Evolutionary conservation across 2,888 invertebrate species (phyloP).

Genomic region (Panorpa germanica): DNA sequence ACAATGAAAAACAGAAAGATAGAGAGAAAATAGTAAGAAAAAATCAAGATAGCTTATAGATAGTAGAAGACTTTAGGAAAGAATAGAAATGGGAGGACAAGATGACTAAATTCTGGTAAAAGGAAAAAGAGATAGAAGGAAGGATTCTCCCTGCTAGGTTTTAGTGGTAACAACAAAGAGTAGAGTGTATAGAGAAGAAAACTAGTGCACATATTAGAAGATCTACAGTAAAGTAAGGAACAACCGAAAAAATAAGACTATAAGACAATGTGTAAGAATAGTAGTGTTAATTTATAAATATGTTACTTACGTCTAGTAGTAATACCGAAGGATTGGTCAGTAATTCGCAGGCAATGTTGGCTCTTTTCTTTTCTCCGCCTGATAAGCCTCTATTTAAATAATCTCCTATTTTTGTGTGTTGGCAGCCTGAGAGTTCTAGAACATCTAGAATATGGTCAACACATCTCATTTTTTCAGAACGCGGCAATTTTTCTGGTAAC

Average conservation of each 20-base stretch:
- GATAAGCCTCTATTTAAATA: conserved; percentile 55
- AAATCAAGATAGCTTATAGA: too few relatives aligned
- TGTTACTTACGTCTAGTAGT: conserved; percentile 51
- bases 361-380: conserved; percentile 68
- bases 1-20: too few relatives aligned
- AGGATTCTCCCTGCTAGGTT: too few relatives aligned
- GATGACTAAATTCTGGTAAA: too few relatives aligned
- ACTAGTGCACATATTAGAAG: too few relatives aligned
- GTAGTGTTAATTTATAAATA: conserved; percentile 2
- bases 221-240: too few relatives aligned
- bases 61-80: too few relatives aligned
- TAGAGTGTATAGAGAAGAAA: too few relatives aligned
- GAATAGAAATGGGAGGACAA: too few relatives aligned
- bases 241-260: not conserved
- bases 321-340: conserved; percentile 62
- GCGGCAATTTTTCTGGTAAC: conserved; percentile 51
- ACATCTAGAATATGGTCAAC: conserved; percentile 61
- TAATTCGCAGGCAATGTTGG: conserved; percentile 66
- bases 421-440: conserved; percentile 51
- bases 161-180: too few relatives aligned
- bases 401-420: conserved; percentile 62
- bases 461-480: conserved; percentile 52
- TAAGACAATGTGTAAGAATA: conserved; percentile 2
- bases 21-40: too few relatives aligned
- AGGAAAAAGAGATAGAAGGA: too few relatives aligned